These are phyloP conservation scores for Tringa solitaria DNA, from an alignment of 2,113 vertebrate species.

Conservation along the genomic window DNA sequence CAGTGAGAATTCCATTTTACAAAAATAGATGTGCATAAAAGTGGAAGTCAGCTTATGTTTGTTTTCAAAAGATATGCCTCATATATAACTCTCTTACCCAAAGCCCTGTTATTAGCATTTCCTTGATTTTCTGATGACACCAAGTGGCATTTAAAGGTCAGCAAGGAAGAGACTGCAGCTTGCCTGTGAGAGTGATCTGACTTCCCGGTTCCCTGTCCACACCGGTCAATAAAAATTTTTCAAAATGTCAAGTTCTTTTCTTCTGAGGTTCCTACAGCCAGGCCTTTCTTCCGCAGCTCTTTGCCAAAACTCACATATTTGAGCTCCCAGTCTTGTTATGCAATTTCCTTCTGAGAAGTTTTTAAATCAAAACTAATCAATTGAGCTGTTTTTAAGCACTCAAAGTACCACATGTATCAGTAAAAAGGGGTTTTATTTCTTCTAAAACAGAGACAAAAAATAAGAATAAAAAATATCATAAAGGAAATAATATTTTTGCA, in stretches of 20 bases:
- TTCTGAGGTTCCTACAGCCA: conserved; percentile 9
- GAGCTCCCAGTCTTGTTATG: not conserved
- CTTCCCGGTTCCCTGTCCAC: conserved; percentile 43
- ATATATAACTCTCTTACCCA: not conserved
- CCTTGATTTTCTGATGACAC: conserved; percentile 25
- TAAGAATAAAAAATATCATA: not conserved
- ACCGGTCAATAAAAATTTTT: conserved; percentile 34
- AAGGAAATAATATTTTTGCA: not conserved
- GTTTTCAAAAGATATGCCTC: not conserved
- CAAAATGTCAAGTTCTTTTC: conserved; percentile 54
- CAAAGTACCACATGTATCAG: not conserved
- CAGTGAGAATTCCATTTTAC: not conserved
- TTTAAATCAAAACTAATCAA: conserved; percentile 31
- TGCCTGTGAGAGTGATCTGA: conserved; percentile 12
- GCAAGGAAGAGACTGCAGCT: conserved; percentile 9
- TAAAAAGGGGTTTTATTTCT: not conserved
- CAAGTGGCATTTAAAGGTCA: conserved; percentile 60
- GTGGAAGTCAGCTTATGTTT: not conserved
- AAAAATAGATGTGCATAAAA: not conserved
- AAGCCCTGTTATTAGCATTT: not conserved
- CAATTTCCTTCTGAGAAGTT: conserved; percentile 31
- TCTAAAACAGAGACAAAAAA: not conserved
- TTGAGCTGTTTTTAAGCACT: conserved; percentile 8
- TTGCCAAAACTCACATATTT: conserved; percentile 46
- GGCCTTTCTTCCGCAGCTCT: conserved; percentile 12